Percentiles rank a stretch among this genome's conserved stretches.
These are phyloP conservation scores for Malacoraja senta DNA, from an alignment of 2,797 vertebrate species.

Conservation along the genomic window DNA sequence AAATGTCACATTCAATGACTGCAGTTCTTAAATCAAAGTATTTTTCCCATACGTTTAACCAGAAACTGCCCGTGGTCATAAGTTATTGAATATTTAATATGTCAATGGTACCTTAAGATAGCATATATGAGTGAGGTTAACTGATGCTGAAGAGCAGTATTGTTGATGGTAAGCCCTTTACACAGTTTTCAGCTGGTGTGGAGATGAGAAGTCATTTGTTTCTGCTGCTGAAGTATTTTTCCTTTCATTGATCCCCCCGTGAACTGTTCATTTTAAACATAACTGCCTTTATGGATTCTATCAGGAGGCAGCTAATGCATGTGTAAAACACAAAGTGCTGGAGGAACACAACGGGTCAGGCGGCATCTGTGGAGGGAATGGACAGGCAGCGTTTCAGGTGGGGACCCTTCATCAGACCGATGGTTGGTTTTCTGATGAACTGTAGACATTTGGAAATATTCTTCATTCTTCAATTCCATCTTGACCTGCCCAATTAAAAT, in stretches of 20 bases:
- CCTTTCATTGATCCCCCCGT: neutral
- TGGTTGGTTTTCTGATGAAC: neutral
- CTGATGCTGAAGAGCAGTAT: neutral
- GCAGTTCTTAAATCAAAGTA: neutral
- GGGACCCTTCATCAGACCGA: too few relatives aligned
- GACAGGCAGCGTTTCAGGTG: too few relatives aligned
- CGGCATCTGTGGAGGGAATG: too few relatives aligned
- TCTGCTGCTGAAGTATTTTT: neutral
- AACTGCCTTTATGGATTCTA: neutral
- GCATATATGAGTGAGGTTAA: neutral
- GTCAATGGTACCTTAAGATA: neutral
- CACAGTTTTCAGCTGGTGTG: neutral
- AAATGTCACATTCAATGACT: constrained; percentile 51
- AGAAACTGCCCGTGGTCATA: neutral
- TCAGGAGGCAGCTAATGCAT: neutral
- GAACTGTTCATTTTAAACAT: constrained; percentile 1
- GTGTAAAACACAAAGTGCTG: neutral
- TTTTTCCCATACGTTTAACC: neutral
- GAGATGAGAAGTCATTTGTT: neutral
- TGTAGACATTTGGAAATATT: neutral
- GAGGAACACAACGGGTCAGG: too few relatives aligned
- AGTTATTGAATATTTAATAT: neutral
- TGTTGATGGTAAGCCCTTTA: neutral
- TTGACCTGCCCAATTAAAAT: neutral
- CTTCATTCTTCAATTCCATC: neutral